Evolutionary conservation across 2,888 invertebrate species (phyloP).

Genomic region (Cephus sareptanus): DNA sequence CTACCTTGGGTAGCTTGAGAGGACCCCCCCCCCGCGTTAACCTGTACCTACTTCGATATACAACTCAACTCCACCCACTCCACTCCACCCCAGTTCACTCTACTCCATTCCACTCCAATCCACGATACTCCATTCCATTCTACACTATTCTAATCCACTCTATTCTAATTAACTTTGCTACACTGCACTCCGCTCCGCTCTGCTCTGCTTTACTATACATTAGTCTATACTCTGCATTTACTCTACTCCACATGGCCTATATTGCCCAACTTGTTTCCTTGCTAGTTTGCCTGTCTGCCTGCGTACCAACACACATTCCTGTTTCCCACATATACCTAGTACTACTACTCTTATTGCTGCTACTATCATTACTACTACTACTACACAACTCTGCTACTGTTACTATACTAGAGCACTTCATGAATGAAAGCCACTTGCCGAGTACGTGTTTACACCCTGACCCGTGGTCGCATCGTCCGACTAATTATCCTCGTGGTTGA

Average conservation of each 20-base stretch:
- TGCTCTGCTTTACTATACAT: background rate
- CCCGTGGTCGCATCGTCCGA: background rate
- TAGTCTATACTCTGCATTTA: background rate
- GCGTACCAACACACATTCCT: slow-evolving; percentile 21
- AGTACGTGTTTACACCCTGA: slow-evolving; percentile 40
- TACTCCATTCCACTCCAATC: slow-evolving; percentile 14
- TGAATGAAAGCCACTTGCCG: slow-evolving; percentile 58
- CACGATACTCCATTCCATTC: slow-evolving; percentile 1
- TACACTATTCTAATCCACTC: too few relatives aligned
- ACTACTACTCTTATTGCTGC: slow-evolving; percentile 11
- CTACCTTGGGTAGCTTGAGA: slow-evolving; percentile 31
- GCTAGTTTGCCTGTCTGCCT: slow-evolving; percentile 23
- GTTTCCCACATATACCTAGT: slow-evolving; percentile 15
- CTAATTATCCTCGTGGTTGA: background rate
- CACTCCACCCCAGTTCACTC: background rate
- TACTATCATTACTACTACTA: slow-evolving; percentile 4
- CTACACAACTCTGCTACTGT: slow-evolving; percentile 4
- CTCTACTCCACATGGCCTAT: too few relatives aligned
- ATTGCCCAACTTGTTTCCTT: background rate
- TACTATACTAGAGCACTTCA: slow-evolving; percentile 31
- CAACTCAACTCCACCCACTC: slow-evolving; percentile 17
- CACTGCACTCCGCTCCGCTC: background rate
- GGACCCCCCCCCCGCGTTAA: slow-evolving; percentile 30
- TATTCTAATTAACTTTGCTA: background rate
- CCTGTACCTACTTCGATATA: slow-evolving; percentile 27